Conservation (phyloP, 2,113 vertebrate genomes). For the Poeciliopsis retropinna region DNA sequence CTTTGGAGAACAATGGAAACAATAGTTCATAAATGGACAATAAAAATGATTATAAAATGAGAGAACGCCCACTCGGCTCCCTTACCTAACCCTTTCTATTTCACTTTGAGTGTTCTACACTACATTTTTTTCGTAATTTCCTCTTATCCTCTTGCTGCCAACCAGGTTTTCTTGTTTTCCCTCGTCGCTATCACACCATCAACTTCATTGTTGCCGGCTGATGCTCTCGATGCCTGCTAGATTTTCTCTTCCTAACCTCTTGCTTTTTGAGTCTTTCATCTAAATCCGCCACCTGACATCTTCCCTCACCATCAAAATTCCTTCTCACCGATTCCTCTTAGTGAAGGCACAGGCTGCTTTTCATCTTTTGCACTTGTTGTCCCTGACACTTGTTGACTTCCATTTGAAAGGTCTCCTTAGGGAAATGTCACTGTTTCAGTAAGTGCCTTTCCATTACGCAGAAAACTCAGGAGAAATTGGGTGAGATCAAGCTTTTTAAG, state of each 20-base stretch:
- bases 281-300: constrained; percentile 10
- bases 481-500: constrained; percentile 24
- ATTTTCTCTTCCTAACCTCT: not conserved
- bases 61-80: not conserved
- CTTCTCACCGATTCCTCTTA: not conserved
- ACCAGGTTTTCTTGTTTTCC: not conserved
- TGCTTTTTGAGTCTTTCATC: constrained; percentile 2
- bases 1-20: not conserved
- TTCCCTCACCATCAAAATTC: not conserved
- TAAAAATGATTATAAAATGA: constrained; percentile 1
- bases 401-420: constrained; percentile 17
- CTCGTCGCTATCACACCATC: not conserved
- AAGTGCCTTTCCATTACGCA: constrained; percentile 45
- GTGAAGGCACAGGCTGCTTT: constrained; percentile 12
- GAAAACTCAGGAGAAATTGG: constrained; percentile 37
- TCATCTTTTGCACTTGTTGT: constrained; percentile 20
- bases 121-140: not conserved
- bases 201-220: constrained; percentile 1
- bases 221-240: not conserved
- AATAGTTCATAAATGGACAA: too few species aligned
- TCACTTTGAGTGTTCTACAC: not conserved
- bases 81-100: not conserved
- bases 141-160: not conserved
- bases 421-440: constrained; percentile 35
- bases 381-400: constrained; percentile 57